phyloP scores from a whole-genome alignment of 92 coral and sea anemone species.

The Parazoanthus atlanticus region DNA sequence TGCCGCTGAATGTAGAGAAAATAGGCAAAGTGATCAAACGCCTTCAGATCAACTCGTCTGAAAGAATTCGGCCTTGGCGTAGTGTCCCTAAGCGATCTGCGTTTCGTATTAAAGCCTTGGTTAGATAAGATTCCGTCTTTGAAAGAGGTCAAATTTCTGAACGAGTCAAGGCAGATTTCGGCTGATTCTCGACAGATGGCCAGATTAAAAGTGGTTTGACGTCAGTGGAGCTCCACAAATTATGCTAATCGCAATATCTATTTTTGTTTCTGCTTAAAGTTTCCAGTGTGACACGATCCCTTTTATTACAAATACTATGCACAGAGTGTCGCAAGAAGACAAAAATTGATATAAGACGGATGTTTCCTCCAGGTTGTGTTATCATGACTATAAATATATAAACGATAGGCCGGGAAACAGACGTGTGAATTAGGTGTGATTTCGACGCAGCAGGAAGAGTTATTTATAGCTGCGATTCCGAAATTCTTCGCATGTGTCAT shows the following conservation, averaged over 20 bases:
- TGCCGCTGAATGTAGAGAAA: background rate
- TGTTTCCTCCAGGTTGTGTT: too few relatives aligned
- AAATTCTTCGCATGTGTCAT: too few relatives aligned
- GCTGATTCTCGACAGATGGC: background rate
- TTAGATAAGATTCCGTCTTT: background rate
- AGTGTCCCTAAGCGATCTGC: background rate
- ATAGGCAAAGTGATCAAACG: background rate
- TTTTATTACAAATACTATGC: too few relatives aligned
- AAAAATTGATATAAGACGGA: too few relatives aligned
- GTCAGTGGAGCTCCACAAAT: background rate
- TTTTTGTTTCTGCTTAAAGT: background rate
- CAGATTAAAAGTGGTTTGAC: background rate
- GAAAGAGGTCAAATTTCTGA: constrained; percentile 17
- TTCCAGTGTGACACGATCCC: background rate
- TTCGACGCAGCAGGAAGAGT: background rate
- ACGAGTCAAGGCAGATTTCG: background rate
- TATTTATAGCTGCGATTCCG: constrained; percentile 5
- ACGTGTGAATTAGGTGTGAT: background rate
- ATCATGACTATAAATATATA: too few relatives aligned
- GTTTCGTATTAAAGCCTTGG: too few relatives aligned
- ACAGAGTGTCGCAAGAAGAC: too few relatives aligned
- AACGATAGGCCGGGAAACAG: background rate
- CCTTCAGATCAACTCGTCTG: background rate
- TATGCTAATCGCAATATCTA: background rate
- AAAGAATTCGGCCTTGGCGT: background rate